Evolutionary conservation across 2,888 invertebrate species (phyloP), one percentile per base, ranked within the genome.

Genomic region (Galerucella calmariensis): DNA sequence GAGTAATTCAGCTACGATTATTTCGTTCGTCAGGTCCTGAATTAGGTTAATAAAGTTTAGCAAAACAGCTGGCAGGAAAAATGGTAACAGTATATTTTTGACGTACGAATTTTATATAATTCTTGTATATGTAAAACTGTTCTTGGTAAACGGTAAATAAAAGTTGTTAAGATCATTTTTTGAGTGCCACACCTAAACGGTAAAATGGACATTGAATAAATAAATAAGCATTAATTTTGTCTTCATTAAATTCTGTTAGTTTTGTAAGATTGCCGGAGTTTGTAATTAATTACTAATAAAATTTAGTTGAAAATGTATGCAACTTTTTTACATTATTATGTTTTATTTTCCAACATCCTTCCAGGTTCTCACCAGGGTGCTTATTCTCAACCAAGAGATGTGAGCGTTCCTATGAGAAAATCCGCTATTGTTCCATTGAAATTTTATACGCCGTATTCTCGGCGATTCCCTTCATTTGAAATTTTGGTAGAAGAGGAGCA

Each of bases 131-230:
- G 51, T n/a, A n/a, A 51, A 51, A 51, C 51, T 51, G 51, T 51
- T 51, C 3, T 6, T 41, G 35, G 35, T 41, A 41, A 41, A 41
- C 35, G 35, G 35, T 41, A 41, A 41, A 41, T 41, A 41, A 41
- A 9, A 5, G 35, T 6, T 8, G 8, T 41, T 41, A 9, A 41
- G 35, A 41, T 41, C 8, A 8, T 41, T 41, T 20, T 51, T n/a
- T 51, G 14, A 51, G 51, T 51, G 51, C n/a, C 51, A 51, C 51
- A n/a, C n/a, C 51, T 51, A 51, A 51, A 51, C n/a, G 51, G n/a
- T 51, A 8, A 51, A 51, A 51, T n/a, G 6, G 51, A 51, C 1
- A 51, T 51, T n/a, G 51, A 51, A 8, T 51, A n/a, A 48, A 51
- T 51, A 51, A 51, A n/a, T 51, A 51, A 51, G n/a, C 14, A 51